phyloP scores from a whole-genome alignment of 1,140 invertebrate genomes.

The Aphis craccivora region DNA sequence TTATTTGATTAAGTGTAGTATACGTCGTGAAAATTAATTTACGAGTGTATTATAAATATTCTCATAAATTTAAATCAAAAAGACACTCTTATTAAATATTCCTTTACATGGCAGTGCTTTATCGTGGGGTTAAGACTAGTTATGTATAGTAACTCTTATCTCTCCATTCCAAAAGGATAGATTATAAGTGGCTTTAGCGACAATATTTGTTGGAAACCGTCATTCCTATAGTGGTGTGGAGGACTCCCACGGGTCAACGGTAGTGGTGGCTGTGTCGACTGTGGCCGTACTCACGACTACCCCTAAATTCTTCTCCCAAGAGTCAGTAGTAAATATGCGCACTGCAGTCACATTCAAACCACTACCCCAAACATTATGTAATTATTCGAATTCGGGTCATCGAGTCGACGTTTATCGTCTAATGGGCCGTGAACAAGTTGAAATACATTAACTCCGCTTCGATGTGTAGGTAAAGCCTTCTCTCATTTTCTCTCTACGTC shows the following conservation, averaged over 20 bases:
- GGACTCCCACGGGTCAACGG: background rate
- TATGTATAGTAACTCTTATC: slow-evolving; percentile 7
- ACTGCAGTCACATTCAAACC: slow-evolving; percentile 22
- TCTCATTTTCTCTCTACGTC: background rate
- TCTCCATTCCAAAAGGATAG: slow-evolving; percentile 24
- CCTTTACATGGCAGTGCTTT: background rate
- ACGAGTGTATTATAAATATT: background rate
- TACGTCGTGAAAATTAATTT: background rate
- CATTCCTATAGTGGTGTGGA: background rate
- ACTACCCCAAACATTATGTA: slow-evolving; percentile 20
- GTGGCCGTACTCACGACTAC: background rate
- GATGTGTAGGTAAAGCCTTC: background rate
- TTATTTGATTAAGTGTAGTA: background rate
- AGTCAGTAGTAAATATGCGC: slow-evolving; percentile 18
- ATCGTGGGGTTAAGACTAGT: background rate
- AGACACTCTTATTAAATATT: background rate
- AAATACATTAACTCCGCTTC: slow-evolving; percentile 28
- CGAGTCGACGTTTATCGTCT: slow-evolving; percentile 46
- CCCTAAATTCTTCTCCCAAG: slow-evolving; percentile 32
- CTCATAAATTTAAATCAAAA: background rate
- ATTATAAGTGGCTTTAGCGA: slow-evolving; percentile 37
- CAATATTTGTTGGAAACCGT: slow-evolving; percentile 17
- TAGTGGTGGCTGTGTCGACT: background rate
- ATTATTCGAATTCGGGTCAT: slow-evolving; percentile 47
- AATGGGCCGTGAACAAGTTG: slow-evolving; percentile 47